Evolutionary conservation across 2,113 vertebrate genomes (phyloP).

Genomic region (Lepus timidus): DNA sequence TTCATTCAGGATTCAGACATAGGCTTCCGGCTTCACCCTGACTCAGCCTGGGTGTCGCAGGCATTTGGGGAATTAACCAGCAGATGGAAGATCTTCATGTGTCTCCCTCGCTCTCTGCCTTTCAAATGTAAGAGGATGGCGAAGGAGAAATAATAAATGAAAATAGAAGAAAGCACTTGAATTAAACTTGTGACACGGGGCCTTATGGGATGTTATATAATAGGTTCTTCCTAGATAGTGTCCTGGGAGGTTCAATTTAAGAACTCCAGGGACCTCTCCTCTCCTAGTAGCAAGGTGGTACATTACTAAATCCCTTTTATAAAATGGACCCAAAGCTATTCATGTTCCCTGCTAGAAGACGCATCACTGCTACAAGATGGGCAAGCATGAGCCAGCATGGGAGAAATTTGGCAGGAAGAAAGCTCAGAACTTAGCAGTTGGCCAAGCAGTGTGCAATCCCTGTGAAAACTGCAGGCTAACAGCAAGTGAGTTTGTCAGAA

Average conservation of each 20-base stretch:
- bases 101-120: too few relatives aligned
- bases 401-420: conserved; percentile 59
- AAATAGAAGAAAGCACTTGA: background rate
- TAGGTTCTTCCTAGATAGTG: background rate
- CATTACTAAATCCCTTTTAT: background rate
- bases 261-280: background rate
- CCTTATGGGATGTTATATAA: background rate
- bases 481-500: conserved; percentile 22
- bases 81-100: too few relatives aligned
- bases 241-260: background rate
- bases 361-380: background rate
- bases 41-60: too few relatives aligned
- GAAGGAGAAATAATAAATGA: too few relatives aligned
- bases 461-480: conserved; percentile 24
- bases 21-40: too few relatives aligned
- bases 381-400: conserved; percentile 2
- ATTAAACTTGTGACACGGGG: background rate
- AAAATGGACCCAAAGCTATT: background rate
- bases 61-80: too few relatives aligned
- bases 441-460: conserved; percentile 9
- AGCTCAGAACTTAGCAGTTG: conserved; percentile 42
- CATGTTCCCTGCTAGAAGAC: conserved; percentile 19
- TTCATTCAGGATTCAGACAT: background rate
- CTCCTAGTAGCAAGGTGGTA: background rate
- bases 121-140: too few relatives aligned